Conservation (phyloP, 1,140 invertebrate species). For the Bacillus rossius region DNA sequence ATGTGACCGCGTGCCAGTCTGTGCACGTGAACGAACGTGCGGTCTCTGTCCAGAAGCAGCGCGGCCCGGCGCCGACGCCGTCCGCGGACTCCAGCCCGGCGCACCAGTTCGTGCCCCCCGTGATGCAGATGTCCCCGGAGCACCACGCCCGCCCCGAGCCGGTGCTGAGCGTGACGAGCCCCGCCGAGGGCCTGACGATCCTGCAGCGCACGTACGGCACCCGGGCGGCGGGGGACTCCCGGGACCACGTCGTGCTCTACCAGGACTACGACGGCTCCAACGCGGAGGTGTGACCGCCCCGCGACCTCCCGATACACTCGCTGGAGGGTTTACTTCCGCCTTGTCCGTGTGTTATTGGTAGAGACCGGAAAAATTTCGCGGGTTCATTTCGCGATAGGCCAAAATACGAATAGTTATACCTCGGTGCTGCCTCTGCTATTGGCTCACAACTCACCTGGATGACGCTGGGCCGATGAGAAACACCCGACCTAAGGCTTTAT, state of each 20-base stretch:
- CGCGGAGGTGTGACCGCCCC: slow-evolving; percentile 13
- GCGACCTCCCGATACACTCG: too few relatives aligned
- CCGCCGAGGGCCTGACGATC: slow-evolving; percentile 7
- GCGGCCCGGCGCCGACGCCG: background rate
- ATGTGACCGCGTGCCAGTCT: background rate
- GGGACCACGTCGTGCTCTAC: slow-evolving; percentile 5
- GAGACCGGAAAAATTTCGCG: too few relatives aligned
- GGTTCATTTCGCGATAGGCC: too few relatives aligned
- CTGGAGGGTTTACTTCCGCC: too few relatives aligned
- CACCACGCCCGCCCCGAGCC: background rate
- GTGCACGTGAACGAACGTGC: background rate
- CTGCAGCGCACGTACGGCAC: slow-evolving; percentile 14
- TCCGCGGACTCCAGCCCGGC: background rate
- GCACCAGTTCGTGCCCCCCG: slow-evolving; percentile 8
- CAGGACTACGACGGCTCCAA: slow-evolving; percentile 16
- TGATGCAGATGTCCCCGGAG: background rate
- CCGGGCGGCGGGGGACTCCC: background rate
- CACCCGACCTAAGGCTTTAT: too few relatives aligned
- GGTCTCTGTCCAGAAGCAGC: background rate
- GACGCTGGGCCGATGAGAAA: too few relatives aligned
- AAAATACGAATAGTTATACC: too few relatives aligned
- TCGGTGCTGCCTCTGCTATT: too few relatives aligned
- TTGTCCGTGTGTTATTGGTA: too few relatives aligned
- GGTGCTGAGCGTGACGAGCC: slow-evolving; percentile 6
- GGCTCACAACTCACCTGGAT: too few relatives aligned